These are phyloP conservation scores for Eupithecia tripunctaria DNA, from an alignment of 2,888 invertebrate genomes.

Conservation along the genomic window DNA sequence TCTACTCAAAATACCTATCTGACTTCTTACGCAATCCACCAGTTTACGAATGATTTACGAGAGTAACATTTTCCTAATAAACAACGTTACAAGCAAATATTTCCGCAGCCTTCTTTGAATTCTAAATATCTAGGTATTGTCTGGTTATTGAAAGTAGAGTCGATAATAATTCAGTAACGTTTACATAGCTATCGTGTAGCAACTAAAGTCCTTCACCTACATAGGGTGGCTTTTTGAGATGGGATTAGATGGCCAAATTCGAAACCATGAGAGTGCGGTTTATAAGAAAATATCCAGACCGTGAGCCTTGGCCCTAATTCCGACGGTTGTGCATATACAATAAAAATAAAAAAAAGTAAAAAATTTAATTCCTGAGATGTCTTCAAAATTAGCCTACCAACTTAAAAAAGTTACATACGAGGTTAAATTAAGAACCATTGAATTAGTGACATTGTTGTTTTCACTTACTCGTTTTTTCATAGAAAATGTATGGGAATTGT, in stretches of 20 bases:
- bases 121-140: neutral
- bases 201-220: too few relatives aligned
- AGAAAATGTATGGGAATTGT: too few relatives aligned
- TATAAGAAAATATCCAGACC: too few relatives aligned
- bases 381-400: too few relatives aligned
- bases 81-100: neutral
- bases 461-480: too few relatives aligned
- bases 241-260: too few relatives aligned
- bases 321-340: neutral
- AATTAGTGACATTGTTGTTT: too few relatives aligned
- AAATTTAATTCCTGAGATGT: too few relatives aligned
- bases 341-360: neutral
- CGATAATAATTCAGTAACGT: neutral
- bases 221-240: too few relatives aligned
- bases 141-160: neutral
- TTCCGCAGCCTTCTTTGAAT: neutral
- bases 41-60: neutral
- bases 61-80: neutral
- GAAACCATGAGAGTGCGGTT: too few relatives aligned
- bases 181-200: neutral
- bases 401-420: too few relatives aligned
- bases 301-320: neutral
- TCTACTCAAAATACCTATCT: neutral
- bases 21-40: neutral
- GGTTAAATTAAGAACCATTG: too few relatives aligned